Base-by-base conservation (phyloP, 1,140 invertebrate species). In the Dreissena polymorpha region DNA sequence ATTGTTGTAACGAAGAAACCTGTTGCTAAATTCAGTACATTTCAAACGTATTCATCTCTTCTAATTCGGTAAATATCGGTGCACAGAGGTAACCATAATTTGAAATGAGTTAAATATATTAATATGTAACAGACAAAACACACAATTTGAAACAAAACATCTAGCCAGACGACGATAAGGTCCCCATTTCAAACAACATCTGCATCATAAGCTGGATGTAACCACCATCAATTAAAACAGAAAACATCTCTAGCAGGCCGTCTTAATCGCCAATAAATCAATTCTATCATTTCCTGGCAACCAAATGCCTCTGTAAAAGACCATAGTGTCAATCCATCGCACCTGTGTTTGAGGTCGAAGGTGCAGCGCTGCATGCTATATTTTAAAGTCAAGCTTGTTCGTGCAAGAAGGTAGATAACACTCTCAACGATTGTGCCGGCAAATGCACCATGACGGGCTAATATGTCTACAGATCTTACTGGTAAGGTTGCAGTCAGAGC, bases 181-280 rank as follows among this genome's bases (percentile, higher is more conserved):
- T 39, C 8, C 39, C 39, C 39, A 39, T 39, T 39, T 39, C 39
- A 39, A 39, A 39, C 8, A 39, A 39, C 39, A 39, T 2, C 39
- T 5, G 8, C 39, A 39, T 39, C 39, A 39, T 39, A 39, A 39
- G 39, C 39, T 39, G 39, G 39, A 39, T 39, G 2, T n/a, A n/a
- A n/a, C 2, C 60, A 63, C 18, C 18, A 63, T 21, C 23, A 25
- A 25, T 25, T 63, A n/a, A 63, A 25, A 63, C 10, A n/a, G 57
- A 2, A 60, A 60, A 60, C 2, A n/a, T 18, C 16, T 60, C 57
- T 60, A 60, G 57, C 57, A 60, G 57, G 10, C 57, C 3, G 16
- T 60, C 16, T n/a, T n/a, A 60, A 60, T 23, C 57, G 21, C 12
- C 57, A 60, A 60, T 60, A 60, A 60, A 60, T 60, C 57, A 60